Evolutionary conservation across 2,113 vertebrate species (phyloP).

Genomic region (Carassius carassius): DNA sequence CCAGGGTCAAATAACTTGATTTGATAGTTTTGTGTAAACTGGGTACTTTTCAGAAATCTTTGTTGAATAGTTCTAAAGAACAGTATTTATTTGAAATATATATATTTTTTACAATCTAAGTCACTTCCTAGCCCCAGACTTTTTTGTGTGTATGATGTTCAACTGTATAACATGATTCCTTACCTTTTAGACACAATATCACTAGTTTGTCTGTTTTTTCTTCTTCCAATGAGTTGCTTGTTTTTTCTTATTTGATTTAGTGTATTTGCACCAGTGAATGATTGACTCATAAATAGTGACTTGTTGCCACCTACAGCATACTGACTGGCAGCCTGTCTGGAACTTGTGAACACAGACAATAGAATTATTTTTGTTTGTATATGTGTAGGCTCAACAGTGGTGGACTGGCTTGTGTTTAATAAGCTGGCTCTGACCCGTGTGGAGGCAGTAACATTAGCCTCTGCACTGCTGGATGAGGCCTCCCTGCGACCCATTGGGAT

Average conservation of each 20-base stretch:
- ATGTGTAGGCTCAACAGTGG: slow-evolving; percentile 83
- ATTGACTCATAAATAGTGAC: neutral
- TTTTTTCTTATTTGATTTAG: neutral
- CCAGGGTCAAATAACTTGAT: too few species aligned
- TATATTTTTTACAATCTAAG: too few species aligned
- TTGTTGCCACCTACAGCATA: neutral
- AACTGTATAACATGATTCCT: too few species aligned
- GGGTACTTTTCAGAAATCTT: neutral
- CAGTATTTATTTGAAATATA: too few species aligned
- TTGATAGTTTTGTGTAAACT: too few species aligned
- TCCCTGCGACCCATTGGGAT: slow-evolving; percentile 80
- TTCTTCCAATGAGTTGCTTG: neutral
- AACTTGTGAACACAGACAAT: neutral
- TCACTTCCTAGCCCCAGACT: neutral
- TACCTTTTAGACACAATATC: neutral
- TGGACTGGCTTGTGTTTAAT: slow-evolving; percentile 93
- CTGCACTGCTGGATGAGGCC: slow-evolving; percentile 88
- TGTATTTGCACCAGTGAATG: neutral
- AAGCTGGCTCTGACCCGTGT: slow-evolving; percentile 79
- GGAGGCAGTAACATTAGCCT: slow-evolving; percentile 86
- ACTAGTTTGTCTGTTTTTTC: neutral
- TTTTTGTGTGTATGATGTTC: neutral
- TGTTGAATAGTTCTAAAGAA: too few species aligned
- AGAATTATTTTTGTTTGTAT: neutral
- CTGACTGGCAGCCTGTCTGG: neutral